Evolutionary conservation across 2,888 invertebrate genomes (phyloP).

Genomic region (Phengaris alcon): DNA sequence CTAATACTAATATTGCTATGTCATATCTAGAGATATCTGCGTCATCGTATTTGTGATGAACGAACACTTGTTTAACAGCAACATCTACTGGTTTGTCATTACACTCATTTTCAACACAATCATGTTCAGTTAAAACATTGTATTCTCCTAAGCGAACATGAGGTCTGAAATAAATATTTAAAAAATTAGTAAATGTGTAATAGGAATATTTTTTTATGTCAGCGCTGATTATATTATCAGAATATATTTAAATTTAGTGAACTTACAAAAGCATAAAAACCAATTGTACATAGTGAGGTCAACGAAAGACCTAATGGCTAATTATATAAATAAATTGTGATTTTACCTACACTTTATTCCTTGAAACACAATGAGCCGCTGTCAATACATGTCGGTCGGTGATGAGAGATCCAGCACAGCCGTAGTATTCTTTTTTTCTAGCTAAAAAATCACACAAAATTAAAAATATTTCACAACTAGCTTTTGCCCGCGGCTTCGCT

Average conservation of each 20-base stretch:
- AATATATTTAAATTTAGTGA: no score
- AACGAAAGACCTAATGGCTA: neutral
- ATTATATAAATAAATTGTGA: neutral
- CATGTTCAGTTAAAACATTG: conserved; percentile 49
- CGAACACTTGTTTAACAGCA: conserved; percentile 54
- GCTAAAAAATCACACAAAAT: conserved; percentile 40
- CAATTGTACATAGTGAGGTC: neutral
- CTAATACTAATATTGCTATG: conserved; percentile 77
- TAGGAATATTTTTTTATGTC: no score
- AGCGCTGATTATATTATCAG: no score
- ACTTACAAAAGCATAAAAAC: no score
- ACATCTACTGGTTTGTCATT: conserved; percentile 45
- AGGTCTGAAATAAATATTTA: conserved; percentile 55
- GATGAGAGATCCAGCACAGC: conserved; percentile 75
- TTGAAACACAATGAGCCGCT: conserved; percentile 78
- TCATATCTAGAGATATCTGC: conserved; percentile 56
- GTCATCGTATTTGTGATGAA: conserved; percentile 71
- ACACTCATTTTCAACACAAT: conserved; percentile 54
- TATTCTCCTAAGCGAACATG: conserved; percentile 83
- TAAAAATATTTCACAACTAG: neutral
- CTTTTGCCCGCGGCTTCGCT: no score
- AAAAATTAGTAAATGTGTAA: neutral
- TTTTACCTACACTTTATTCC: conserved; percentile 40
- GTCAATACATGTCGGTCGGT: conserved; percentile 76
- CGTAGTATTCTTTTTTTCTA: conserved; percentile 45